Evolutionary conservation across 2,113 vertebrate genomes (phyloP).

Genomic region (Equus quagga): DNA sequence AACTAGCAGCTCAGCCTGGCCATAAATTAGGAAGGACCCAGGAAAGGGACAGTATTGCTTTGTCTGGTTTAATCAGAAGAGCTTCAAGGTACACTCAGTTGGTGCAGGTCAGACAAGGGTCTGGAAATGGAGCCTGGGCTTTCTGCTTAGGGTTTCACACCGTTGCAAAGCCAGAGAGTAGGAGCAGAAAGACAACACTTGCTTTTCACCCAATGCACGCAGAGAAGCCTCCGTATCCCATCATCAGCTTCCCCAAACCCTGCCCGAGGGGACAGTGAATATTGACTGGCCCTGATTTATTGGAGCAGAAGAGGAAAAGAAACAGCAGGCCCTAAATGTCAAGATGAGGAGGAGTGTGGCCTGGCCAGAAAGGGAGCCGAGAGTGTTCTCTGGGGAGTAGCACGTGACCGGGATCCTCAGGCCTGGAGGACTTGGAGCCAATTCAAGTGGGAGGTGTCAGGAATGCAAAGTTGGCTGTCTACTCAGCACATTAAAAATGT

Average conservation of each 20-base stretch:
- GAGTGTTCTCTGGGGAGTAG: slow-evolving; percentile 71
- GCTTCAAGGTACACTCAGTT: not conserved
- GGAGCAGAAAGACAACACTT: not conserved
- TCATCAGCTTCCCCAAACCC: rapidly evolving
- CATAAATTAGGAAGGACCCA: not conserved
- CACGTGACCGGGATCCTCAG: slow-evolving; percentile 80
- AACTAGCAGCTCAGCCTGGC: not conserved
- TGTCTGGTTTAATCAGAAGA: not conserved
- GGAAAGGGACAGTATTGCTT: not conserved
- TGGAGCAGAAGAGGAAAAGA: slow-evolving; percentile 74
- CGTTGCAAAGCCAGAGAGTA: not conserved
- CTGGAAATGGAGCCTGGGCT: not conserved
- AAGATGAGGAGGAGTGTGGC: slow-evolving; percentile 65
- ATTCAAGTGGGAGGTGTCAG: slow-evolving; percentile 79
- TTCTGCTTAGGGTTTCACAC: not conserved
- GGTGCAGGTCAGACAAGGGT: not conserved
- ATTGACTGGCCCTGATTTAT: slow-evolving; percentile 74
- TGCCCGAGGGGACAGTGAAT: slow-evolving; percentile 49
- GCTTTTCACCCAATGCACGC: not conserved
- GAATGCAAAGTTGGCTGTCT: slow-evolving; percentile 81
- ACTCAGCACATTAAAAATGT: slow-evolving; percentile 82
- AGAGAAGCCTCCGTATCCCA: not conserved
- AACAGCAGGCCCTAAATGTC: slow-evolving; percentile 78
- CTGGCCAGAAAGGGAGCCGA: slow-evolving; percentile 61
- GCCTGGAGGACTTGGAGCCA: slow-evolving; percentile 73